A percentile compares a stretch with the other conserved stretches of the same genome.
phyloP scores from a whole-genome alignment of 2,113 vertebrate genomes.

The Rhodinocichla rosea region DNA sequence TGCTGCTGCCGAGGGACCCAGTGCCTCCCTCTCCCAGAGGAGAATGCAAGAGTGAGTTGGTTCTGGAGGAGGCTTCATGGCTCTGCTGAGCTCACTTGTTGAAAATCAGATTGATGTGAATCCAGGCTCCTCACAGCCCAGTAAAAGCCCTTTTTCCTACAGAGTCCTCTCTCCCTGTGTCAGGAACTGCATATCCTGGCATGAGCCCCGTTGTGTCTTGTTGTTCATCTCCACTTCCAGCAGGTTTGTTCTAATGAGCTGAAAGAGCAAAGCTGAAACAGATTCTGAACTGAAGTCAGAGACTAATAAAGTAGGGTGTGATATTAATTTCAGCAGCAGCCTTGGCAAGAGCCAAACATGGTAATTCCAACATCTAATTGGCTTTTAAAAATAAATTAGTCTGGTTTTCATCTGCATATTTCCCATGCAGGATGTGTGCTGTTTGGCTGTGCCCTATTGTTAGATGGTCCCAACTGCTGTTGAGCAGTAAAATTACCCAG shows the following conservation, averaged over 20 bases:
- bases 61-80: not conserved
- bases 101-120: not conserved
- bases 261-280: conserved; percentile 43
- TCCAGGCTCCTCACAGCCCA: not conserved
- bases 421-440: not conserved
- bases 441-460: conserved; percentile 33
- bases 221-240: conserved; percentile 5
- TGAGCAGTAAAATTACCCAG: conserved; percentile 2
- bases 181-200: not conserved
- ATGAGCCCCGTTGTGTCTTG: not conserved
- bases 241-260: conserved; percentile 58
- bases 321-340: conserved; percentile 59
- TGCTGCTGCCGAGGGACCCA: not conserved
- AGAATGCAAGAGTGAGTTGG: not conserved
- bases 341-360: conserved; percentile 16
- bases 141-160: not conserved
- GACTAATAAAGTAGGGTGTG: conserved; percentile 53
- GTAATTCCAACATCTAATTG: conserved; percentile 51
- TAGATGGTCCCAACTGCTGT: not conserved
- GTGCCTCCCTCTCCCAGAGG: not conserved
- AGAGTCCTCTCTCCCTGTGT: not conserved
- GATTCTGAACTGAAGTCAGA: conserved; percentile 33
- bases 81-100: not conserved
- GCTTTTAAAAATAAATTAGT: conserved; percentile 59
- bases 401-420: conserved; percentile 24